Evolutionary conservation across 2,888 invertebrate species (phyloP), one percentile per base, ranked within the genome.

Genomic region (Tipula lateralis): DNA sequence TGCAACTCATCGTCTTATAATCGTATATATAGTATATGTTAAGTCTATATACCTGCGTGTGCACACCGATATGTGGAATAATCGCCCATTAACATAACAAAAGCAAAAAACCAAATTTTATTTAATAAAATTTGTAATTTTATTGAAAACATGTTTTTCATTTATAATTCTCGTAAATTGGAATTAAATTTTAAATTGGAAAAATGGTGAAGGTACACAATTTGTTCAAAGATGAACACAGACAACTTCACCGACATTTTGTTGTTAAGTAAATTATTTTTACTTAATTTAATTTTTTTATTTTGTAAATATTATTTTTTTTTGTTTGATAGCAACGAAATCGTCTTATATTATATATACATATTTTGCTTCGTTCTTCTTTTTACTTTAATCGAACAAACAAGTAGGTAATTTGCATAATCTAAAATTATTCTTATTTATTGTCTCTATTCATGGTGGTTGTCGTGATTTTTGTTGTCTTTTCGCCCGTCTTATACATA

Each of bases 141-240:
- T 66, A 66, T 66, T 66, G 66, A 66, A 66, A 66, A 66, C 66
- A 66, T 66, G 66, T 66, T 66, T n/a, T 66, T 66, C 66, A 66
- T 66, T 66, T 24, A n/a, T n/a, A 24, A 24, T 66, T 66, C 66
- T 66, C 66, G 24, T 66, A 66, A 66, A 66, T 66, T 66, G 66
- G 66, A 66, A 66, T 66, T 66, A 66, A 66, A 24, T 66, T 24
- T 66, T 66, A 66, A 66, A 66, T 66, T 66, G 66, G 66, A 66
- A 24, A 66, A 66, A 66, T 66, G 66, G 66, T 66, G 66, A 66
- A 66, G 66, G 66, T 66, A 24, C n/a, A n/a, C 66, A 66, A 66
- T 66, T 66, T 66, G 24, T 24, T 66, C 24, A 66, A 66, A 66
- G 50, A 19, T 24, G 16, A 44, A 44, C 44, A 16, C n/a, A 16